Percentiles rank a stretch among this genome's conserved stretches.
phyloP scores from a whole-genome alignment of 1,140 invertebrate genomes.

The Leptoteleia sp. region DNA sequence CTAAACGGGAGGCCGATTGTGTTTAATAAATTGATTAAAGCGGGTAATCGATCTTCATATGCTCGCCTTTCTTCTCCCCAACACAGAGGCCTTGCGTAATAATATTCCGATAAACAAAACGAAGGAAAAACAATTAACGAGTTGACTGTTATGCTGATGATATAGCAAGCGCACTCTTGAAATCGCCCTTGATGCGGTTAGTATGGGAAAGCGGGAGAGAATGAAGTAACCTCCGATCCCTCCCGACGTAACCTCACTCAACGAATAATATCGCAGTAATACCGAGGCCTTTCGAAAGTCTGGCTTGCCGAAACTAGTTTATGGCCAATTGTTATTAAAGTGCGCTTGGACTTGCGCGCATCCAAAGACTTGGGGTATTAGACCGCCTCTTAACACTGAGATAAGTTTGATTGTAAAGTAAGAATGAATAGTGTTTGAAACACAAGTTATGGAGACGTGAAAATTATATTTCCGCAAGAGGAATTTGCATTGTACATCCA shows the following conservation, averaged over 20 bases:
- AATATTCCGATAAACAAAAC: constrained; percentile 41
- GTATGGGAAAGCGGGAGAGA: constrained; percentile 63
- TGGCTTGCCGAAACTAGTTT: constrained; percentile 69
- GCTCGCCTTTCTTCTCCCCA: not conserved
- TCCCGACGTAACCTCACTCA: constrained; percentile 48
- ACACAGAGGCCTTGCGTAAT: constrained; percentile 31
- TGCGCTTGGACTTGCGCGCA: constrained; percentile 37
- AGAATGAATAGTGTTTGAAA: no score
- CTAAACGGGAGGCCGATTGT: constrained; percentile 10
- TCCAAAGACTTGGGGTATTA: constrained; percentile 48
- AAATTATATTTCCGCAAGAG: no score
- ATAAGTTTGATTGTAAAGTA: no score
- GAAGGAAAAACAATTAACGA: constrained; percentile 66
- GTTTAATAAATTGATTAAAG: constrained; percentile 10
- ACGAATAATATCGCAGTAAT: constrained; percentile 68
- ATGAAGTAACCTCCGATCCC: constrained; percentile 67
- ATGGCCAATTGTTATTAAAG: constrained; percentile 69
- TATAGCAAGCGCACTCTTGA: constrained; percentile 63
- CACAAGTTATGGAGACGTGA: no score
- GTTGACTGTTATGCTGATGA: constrained; percentile 50
- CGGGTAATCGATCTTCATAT: constrained; percentile 18
- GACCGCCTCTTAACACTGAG: constrained; percentile 12
- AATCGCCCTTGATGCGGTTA: constrained; percentile 68
- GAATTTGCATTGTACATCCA: no score
- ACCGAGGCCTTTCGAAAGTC: constrained; percentile 58